These are phyloP conservation scores for Eurosta solidaginis DNA, from an alignment of 1,140 invertebrate genomes.

Conservation along the genomic window DNA sequence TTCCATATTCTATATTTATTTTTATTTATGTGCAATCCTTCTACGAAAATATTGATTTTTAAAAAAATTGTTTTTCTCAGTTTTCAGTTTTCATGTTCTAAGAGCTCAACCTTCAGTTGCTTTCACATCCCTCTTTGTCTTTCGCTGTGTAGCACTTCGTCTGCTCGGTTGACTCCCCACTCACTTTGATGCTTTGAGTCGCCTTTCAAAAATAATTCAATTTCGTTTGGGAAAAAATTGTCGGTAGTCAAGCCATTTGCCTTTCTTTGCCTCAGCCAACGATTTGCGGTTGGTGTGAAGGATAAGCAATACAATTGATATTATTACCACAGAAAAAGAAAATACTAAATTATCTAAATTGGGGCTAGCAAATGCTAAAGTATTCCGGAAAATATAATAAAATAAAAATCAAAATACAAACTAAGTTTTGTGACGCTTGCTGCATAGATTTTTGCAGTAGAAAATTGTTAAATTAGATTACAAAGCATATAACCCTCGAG, in stretches of 20 bases:
- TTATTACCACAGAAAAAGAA: background rate
- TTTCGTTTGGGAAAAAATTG: conserved; percentile 15
- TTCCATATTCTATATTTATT: background rate
- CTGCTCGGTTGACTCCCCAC: background rate
- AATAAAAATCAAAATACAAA: background rate
- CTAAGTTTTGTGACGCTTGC: background rate
- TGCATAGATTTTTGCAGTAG: background rate
- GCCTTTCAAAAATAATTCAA: background rate
- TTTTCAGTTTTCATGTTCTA: background rate
- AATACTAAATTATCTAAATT: too few relatives aligned
- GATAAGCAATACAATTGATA: background rate
- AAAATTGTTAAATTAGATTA: background rate
- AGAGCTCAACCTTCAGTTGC: background rate
- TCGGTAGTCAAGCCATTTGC: background rate
- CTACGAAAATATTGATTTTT: background rate
- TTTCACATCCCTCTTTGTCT: background rate
- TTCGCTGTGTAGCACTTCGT: background rate
- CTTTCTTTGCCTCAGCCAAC: background rate
- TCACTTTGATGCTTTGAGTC: background rate
- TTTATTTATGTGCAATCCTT: background rate
- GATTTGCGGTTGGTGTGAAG: background rate
- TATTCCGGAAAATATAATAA: background rate
- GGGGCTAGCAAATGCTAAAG: background rate
- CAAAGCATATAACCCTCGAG: too few relatives aligned
- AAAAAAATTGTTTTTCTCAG: background rate